Conservation (phyloP, 2,888 invertebrate genomes). For the Cantharis rustica region DNA sequence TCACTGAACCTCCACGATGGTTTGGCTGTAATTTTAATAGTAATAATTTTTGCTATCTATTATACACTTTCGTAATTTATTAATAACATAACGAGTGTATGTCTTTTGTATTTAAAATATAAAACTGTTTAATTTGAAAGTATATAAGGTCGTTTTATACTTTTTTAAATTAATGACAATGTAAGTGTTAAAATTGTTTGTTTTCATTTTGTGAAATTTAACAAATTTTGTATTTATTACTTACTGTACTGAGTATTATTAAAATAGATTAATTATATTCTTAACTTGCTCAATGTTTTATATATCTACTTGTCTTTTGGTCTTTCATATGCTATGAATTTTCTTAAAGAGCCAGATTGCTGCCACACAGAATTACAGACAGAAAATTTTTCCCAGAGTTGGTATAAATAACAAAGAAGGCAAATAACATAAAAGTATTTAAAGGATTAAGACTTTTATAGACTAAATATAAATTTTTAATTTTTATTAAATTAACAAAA, state of each 20-base stretch:
- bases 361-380: no score
- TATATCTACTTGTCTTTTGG: not conserved
- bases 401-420: no score
- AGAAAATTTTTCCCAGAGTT: no score
- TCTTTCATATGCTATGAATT: no score
- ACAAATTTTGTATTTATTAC: slow-evolving; percentile 42
- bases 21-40: slow-evolving; percentile 34
- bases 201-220: slow-evolving; percentile 37
- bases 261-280: slow-evolving; percentile 43
- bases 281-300: slow-evolving; percentile 23
- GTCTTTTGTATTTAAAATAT: not conserved
- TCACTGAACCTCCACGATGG: slow-evolving; percentile 36
- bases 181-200: slow-evolving; percentile 35
- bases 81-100: slow-evolving; percentile 2
- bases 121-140: not conserved
- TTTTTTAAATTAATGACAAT: slow-evolving; percentile 41
- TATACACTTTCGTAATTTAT: slow-evolving; percentile 28
- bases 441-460: no score
- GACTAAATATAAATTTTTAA: no score
- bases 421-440: no score
- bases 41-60: slow-evolving; percentile 29
- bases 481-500: no score
- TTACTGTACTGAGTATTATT: slow-evolving; percentile 42
- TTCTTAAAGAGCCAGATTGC: no score
- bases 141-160: slow-evolving; percentile 35